These are phyloP conservation scores for Bucco capensis DNA, from an alignment of 2,113 vertebrate species.

Conservation along the genomic window DNA sequence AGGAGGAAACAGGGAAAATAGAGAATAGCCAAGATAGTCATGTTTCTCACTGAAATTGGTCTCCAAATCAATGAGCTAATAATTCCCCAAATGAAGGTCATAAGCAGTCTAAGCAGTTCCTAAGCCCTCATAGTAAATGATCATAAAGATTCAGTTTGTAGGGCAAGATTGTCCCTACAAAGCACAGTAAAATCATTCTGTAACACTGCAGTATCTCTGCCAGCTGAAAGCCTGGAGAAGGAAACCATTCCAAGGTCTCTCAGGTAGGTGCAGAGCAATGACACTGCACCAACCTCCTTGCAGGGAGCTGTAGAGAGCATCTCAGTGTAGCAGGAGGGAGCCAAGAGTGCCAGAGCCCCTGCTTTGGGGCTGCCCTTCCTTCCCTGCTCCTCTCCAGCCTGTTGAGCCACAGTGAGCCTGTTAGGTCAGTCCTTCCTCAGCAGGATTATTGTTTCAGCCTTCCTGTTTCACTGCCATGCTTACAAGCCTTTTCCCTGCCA, in stretches of 20 bases:
- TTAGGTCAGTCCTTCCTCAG: background rate
- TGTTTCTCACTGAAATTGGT: background rate
- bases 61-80: background rate
- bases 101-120: background rate
- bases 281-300: no score
- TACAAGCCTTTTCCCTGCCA: background rate
- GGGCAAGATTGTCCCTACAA: background rate
- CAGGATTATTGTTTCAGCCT: background rate
- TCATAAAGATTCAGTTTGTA: background rate
- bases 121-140: background rate
- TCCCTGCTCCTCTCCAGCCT: background rate
- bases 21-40: background rate
- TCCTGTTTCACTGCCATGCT: background rate
- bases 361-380: background rate
- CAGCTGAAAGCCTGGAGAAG: background rate
- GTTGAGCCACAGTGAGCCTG: accelerated
- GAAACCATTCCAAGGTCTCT: background rate
- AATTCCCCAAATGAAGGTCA: background rate
- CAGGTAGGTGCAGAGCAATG: background rate
- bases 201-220: background rate
- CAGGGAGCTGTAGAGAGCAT: no score
- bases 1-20: background rate
- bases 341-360: background rate
- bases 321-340: background rate
- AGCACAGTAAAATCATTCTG: background rate